Evolutionary conservation across 2,797 vertebrate genomes (phyloP).

Genomic region (Tenualosa thibaudeaui): DNA sequence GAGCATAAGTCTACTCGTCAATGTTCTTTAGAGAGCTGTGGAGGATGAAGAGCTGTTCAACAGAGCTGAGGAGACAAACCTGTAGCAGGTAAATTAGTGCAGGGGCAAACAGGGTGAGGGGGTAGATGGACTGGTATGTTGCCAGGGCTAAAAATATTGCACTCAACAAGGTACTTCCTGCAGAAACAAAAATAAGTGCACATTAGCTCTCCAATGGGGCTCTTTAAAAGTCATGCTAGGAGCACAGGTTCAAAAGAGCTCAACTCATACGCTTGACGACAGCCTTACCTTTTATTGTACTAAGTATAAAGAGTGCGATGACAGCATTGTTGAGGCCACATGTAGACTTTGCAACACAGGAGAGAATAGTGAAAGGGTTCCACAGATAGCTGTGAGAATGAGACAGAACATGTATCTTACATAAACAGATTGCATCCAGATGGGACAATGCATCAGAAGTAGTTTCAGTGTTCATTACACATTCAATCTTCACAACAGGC

Average conservation of each 20-base stretch:
- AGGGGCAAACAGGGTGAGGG: slow-evolving; percentile 87
- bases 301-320: slow-evolving; percentile 88
- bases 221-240: neutral
- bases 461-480: neutral
- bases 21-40: neutral
- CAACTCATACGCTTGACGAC: neutral
- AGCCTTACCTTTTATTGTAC: slow-evolving; percentile 88
- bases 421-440: neutral
- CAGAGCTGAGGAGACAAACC: slow-evolving; percentile 66
- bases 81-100: slow-evolving; percentile 91
- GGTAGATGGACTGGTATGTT: slow-evolving; percentile 95
- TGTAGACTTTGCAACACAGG: slow-evolving; percentile 96
- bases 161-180: slow-evolving; percentile 91
- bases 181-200: slow-evolving; percentile 53
- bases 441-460: neutral
- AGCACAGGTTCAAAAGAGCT: neutral
- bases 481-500: no score
- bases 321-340: slow-evolving; percentile 92
- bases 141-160: slow-evolving; percentile 92
- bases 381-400: slow-evolving; percentile 86
- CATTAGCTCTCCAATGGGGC: neutral
- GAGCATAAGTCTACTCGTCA: neutral
- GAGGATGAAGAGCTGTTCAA: neutral
- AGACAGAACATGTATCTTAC: slow-evolving; percentile 28
- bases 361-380: slow-evolving; percentile 94